A percentile compares a stretch with the other conserved stretches of the same genome.
These are phyloP conservation scores for Melanotus villosus DNA, from an alignment of 2,888 invertebrate genomes.

Conservation along the genomic window DNA sequence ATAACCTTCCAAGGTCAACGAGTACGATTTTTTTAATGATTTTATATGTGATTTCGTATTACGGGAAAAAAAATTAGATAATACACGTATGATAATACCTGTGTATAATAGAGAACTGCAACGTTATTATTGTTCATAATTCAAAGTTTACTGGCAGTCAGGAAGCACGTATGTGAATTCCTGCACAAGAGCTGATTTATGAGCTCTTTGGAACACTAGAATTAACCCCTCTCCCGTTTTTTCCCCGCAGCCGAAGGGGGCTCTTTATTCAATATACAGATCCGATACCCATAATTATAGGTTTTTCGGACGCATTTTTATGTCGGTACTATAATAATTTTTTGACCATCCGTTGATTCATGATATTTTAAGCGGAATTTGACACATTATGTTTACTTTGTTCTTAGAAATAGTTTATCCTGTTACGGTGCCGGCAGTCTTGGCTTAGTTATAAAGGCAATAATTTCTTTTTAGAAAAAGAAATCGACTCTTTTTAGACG, in stretches of 20 bases:
- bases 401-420: constrained; percentile 15
- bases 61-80: neutral
- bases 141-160: constrained; percentile 48
- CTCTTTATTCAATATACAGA: constrained; percentile 54
- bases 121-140: constrained; percentile 46
- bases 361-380: constrained; percentile 36
- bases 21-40: neutral
- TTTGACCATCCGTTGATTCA: constrained; percentile 33
- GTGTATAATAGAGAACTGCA: constrained; percentile 28
- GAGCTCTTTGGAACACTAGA: constrained; percentile 50
- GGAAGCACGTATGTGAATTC: constrained; percentile 51
- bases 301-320: constrained; percentile 41
- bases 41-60: too few species aligned
- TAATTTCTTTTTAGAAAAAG: neutral
- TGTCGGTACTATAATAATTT: constrained; percentile 39
- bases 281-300: constrained; percentile 52
- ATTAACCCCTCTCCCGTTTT: constrained; percentile 49
- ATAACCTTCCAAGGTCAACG: neutral
- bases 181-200: constrained; percentile 52
- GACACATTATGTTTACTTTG: constrained; percentile 40
- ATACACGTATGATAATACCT: constrained; percentile 4
- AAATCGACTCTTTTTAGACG: too few species aligned
- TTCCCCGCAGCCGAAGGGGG: constrained; percentile 34
- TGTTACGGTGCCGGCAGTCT: neutral
- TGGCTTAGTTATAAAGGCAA: neutral